A percentile compares a stretch with the other conserved stretches of the same genome.
These are phyloP conservation scores for Silurus glanis DNA, from an alignment of 2,113 vertebrate species.

Conservation along the genomic window DNA sequence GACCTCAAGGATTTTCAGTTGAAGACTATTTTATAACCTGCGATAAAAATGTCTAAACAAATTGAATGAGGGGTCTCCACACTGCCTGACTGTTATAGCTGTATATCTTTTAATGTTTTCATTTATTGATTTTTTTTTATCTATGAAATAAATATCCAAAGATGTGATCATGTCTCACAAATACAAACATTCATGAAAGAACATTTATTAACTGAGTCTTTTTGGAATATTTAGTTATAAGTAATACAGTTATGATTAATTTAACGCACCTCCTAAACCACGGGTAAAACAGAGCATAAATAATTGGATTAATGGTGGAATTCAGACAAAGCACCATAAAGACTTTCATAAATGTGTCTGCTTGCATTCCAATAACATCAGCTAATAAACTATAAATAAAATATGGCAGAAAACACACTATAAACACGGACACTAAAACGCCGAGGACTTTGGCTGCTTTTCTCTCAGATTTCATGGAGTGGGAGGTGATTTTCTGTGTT, in stretches of 20 bases:
- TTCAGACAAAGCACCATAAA: constrained; percentile 35
- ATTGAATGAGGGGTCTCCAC: not conserved
- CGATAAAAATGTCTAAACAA: too few relatives aligned
- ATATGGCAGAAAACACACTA: constrained; percentile 43
- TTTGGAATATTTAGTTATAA: constrained; percentile 5
- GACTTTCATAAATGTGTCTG: not conserved
- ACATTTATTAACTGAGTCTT: constrained; percentile 35
- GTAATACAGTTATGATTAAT: constrained; percentile 49
- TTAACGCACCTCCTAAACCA: constrained; percentile 52
- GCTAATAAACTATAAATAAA: constrained; percentile 33
- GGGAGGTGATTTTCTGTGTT: constrained; percentile 36
- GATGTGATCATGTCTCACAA: too few relatives aligned
- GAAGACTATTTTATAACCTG: too few relatives aligned
- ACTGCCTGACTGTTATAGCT: too few relatives aligned
- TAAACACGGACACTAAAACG: constrained; percentile 46
- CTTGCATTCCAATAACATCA: not conserved
- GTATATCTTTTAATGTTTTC: too few relatives aligned
- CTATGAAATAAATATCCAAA: too few relatives aligned
- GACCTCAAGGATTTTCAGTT: too few relatives aligned
- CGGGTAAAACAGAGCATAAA: constrained; percentile 54
- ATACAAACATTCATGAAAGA: not conserved
- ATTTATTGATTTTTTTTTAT: too few relatives aligned
- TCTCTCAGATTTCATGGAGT: too few relatives aligned
- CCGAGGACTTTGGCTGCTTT: constrained; percentile 36
- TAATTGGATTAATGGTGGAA: constrained; percentile 52